A percentile compares a stretch with the other conserved stretches of the same genome.
These are phyloP conservation scores for Petrolisthes cinctipes DNA, from an alignment of 2,888 invertebrate species.

Conservation along the genomic window DNA sequence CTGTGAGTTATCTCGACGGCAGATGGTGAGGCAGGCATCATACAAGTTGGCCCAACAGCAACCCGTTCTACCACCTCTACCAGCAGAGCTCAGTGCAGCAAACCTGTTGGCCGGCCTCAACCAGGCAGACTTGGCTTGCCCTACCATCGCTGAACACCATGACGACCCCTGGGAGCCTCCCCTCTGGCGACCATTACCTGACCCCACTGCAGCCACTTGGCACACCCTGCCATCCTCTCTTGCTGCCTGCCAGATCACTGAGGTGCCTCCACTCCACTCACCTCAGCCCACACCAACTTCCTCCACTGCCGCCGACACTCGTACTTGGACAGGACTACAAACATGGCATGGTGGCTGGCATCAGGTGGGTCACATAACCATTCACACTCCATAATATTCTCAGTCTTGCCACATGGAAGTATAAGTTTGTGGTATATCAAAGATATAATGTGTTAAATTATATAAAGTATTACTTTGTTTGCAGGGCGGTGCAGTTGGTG, in stretches of 20 bases:
- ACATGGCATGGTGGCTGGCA: constrained; percentile 56
- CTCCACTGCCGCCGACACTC: constrained; percentile 17
- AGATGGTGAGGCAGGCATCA: constrained; percentile 86
- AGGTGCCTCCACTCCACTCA: constrained; percentile 33
- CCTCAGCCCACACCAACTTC: constrained; percentile 19
- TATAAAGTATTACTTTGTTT: neutral
- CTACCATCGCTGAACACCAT: constrained; percentile 65
- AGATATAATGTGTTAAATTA: neutral
- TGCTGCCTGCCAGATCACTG: constrained; percentile 79
- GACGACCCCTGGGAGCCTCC: constrained; percentile 43
- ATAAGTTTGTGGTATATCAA: too few relatives aligned
- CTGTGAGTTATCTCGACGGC: constrained; percentile 71
- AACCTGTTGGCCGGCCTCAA: constrained; percentile 50
- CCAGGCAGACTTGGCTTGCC: constrained; percentile 59
- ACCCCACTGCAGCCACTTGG: constrained; percentile 70
- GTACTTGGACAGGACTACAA: constrained; percentile 54
- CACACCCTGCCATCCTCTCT: constrained; percentile 76
- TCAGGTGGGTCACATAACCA: constrained; percentile 33
- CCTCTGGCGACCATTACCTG: constrained; percentile 34
- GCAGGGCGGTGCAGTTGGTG: constrained; percentile 47
- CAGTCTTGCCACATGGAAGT: neutral
- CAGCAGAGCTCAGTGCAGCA: constrained; percentile 69
- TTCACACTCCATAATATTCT: neutral
- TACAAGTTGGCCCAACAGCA: constrained; percentile 90
- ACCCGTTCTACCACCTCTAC: constrained; percentile 82